phyloP scores from a whole-genome alignment of 2,113 vertebrate species.

The Neogale vison region DNA sequence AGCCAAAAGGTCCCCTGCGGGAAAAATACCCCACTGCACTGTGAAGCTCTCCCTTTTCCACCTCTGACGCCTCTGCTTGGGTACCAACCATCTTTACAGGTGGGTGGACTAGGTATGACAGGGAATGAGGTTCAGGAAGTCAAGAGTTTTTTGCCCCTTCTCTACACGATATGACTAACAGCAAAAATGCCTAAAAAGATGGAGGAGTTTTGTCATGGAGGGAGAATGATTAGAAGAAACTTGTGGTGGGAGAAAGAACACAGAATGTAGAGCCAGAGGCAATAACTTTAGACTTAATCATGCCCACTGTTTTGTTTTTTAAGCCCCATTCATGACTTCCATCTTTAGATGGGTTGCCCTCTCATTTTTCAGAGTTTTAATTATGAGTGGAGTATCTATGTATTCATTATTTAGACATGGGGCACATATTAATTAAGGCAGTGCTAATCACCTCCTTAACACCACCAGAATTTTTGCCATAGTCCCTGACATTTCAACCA shows the following conservation, averaged over 20 bases:
- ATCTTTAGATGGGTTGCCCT: fast-evolving
- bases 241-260: not conserved
- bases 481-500: not conserved
- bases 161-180: not conserved
- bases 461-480: not conserved
- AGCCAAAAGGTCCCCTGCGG: not conserved
- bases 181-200: not conserved
- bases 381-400: fast-evolving
- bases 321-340: not conserved
- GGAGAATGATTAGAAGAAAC: not conserved
- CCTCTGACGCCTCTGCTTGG: not conserved
- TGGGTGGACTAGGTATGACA: not conserved
- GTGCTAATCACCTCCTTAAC: not conserved
- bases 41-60: not conserved
- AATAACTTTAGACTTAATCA: not conserved
- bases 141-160: not conserved
- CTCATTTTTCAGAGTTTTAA: not conserved
- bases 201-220: not conserved
- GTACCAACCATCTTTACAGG: not conserved
- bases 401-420: no score
- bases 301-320: not conserved
- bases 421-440: fast-evolving
- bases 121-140: not conserved
- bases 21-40: no score
- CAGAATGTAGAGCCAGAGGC: not conserved